phyloP scores from a whole-genome alignment of 2,113 vertebrate species.

The Lagopus leucura region DNA sequence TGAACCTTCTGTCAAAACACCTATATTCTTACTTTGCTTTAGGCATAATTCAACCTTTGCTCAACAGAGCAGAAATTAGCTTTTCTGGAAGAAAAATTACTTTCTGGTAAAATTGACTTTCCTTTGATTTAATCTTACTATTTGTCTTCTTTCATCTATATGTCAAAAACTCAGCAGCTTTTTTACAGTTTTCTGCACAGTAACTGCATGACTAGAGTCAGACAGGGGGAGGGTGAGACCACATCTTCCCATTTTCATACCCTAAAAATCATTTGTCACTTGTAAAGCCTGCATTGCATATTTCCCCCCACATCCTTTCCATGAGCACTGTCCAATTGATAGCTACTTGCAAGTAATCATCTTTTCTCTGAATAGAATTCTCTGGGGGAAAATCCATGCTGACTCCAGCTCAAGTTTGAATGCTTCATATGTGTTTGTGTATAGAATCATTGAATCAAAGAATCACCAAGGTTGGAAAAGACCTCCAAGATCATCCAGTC shows the following conservation, averaged over 20 bases:
- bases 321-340: background rate
- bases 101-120: background rate
- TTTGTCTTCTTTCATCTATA: background rate
- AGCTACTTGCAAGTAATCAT: background rate
- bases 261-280: background rate
- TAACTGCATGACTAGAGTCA: background rate
- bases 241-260: background rate
- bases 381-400: background rate
- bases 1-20: background rate
- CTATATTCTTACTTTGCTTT: background rate
- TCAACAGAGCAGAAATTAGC: background rate
- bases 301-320: background rate
- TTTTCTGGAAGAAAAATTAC: background rate
- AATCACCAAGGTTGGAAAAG: too few relatives aligned
- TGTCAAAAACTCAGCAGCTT: background rate
- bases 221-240: background rate
- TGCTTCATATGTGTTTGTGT: background rate
- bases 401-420: background rate
- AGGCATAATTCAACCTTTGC: background rate
- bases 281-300: background rate
- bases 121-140: background rate
- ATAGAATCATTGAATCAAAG: too few relatives aligned
- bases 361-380: background rate
- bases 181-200: background rate
- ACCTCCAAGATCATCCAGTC: too few relatives aligned